phyloP scores from a whole-genome alignment of 2,113 vertebrate species.

The Oreamnos americanus region DNA sequence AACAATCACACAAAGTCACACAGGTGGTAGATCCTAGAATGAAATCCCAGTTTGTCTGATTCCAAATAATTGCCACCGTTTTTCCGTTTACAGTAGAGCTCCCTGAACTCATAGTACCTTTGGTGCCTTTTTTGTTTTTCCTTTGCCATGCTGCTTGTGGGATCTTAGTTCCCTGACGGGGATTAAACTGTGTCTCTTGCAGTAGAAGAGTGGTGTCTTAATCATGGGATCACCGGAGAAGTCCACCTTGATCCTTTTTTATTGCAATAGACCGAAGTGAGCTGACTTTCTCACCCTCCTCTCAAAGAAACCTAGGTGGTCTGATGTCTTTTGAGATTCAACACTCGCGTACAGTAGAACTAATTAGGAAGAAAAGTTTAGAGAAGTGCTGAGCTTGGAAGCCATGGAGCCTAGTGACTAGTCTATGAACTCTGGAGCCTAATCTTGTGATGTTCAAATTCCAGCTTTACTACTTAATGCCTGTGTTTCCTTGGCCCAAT shows the following conservation, averaged over 20 bases:
- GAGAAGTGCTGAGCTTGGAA: background rate
- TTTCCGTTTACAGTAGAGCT: background rate
- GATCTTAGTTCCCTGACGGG: background rate
- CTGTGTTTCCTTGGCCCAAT: background rate
- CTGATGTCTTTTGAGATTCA: background rate
- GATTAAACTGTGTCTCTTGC: background rate
- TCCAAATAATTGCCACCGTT: background rate
- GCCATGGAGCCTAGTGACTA: background rate
- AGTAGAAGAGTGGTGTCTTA: background rate
- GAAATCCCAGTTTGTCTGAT: background rate
- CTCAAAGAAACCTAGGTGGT: background rate
- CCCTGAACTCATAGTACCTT: background rate
- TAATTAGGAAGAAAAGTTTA: background rate
- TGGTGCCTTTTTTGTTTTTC: background rate
- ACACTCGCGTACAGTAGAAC: background rate
- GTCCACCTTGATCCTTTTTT: background rate
- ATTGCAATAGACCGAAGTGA: background rate
- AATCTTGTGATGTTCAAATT: background rate
- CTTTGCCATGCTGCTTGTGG: background rate
- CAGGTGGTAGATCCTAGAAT: background rate
- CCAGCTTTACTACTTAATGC: background rate
- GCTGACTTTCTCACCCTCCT: background rate
- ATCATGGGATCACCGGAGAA: background rate
- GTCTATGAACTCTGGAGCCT: background rate
- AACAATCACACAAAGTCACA: background rate